Evolutionary conservation across 2,888 invertebrate genomes (phyloP), one percentile per base, ranked within the genome.

Genomic region (Pheosia gnoma): DNA sequence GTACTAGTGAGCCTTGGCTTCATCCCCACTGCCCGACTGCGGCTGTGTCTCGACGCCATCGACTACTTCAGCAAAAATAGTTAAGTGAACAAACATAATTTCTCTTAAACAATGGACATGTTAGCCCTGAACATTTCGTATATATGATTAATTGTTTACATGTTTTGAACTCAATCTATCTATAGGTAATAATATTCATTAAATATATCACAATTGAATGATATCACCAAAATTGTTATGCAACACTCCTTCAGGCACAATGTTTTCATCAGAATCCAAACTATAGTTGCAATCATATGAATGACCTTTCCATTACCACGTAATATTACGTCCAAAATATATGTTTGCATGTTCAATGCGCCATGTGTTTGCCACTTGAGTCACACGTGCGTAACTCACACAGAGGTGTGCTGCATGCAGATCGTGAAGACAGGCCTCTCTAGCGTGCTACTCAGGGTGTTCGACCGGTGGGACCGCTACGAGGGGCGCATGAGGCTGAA

Each of bases 11-110:
- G 92, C 74, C 88, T 95, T 66, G 95, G 95, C 55, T 95, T 94
- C 75, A 94, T 95, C 67, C 95, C 95, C 43, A 95, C 95, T 52
- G 91, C 95, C 61, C 94, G 95, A 75, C 87, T 96, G 45, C 95
- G 95, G 63, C 91, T 95, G 13, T 94, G 96, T 61, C 89, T 96
- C 62, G 96, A 96, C 77, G 95, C 95, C 65, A 94, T 96, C 68
- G 95, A 95, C 81, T 94, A 95, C 83, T 95, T 96, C 74, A 96
- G 96, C 74, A 95, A 95, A 88, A 95, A 95, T 88, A 95, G 96
- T 93, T 91, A 86, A 90, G 91, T 88, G 65, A 66, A 69, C 59
- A 70, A 66, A 67, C 62, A 52, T 60, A 10, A 64, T 63, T 61
- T 59, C 7, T 54, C 58, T 55, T 53, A 58, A 36, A 25, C 43